Base-by-base conservation (phyloP, 1,140 invertebrate species). In the Zaprionus kolodkinae region DNA sequence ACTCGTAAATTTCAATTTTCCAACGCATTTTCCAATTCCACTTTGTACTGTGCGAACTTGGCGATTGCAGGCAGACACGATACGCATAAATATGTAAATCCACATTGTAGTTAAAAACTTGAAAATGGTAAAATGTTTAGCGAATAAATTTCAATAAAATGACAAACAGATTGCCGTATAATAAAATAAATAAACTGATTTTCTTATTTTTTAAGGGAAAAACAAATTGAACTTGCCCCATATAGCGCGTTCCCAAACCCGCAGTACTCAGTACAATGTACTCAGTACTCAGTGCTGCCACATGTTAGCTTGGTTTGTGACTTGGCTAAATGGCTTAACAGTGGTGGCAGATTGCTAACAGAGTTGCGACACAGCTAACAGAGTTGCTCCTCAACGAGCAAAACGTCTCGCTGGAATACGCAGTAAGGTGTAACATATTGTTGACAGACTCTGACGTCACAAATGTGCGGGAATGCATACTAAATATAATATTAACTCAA, bases 71-170 rank as follows among this genome's bases (percentile, higher is more conserved):
- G 57, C 43, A 9, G 45, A 71, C 63, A 67, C 55, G 43, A 57
- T 61, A 48, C 15, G 48, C 63, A 84, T 84, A 82, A 70, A 67
- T 59, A 75, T 87, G 68, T 84, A 81, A 84, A 88, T 80, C 84
- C 73, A 84, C 88, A 83, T 88, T 78, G 84, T 87, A 87, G 84
- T 87, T 87, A 87, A 88, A 85, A 80, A 56, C 80, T 87, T 87
- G 68, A 87, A 88, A 80, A 84, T 88, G 84, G 77, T 84, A 71
- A 88, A 87, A 75, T 88, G 71, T 80, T 87, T 80, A 87, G 84
- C 68, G 52, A 88, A 88, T 87, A 87, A 87, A 87, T 64, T 81
- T 80, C 57, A 71, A 76, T 76, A 76, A 76, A 88, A 69, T 54
- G 80, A 66, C 65, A 86, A 76, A 68, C 56, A 62, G 69, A 83